phyloP scores from a whole-genome alignment of 2,888 invertebrate genomes.

The Coleophora flavipennella region DNA sequence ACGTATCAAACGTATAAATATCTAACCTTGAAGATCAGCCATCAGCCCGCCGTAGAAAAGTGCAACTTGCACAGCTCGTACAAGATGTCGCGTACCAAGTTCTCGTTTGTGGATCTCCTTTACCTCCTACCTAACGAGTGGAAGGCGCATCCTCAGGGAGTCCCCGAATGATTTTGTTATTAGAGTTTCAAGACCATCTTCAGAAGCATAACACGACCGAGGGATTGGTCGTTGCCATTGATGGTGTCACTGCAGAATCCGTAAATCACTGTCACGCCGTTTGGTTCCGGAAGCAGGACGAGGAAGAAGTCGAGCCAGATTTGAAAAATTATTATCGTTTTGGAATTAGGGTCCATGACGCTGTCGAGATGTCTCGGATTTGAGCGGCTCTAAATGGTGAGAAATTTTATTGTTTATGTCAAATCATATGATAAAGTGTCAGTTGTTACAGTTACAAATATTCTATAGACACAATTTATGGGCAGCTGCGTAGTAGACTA shows the following conservation, averaged over 20 bases:
- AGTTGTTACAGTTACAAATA: not conserved
- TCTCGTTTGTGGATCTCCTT: not conserved
- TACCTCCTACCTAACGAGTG: not conserved
- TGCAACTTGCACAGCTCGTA: not conserved
- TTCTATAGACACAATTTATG: too few species aligned
- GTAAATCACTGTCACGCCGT: too few species aligned
- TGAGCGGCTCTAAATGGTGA: not conserved
- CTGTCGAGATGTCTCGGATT: not conserved
- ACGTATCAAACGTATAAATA: not conserved
- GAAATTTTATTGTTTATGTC: not conserved
- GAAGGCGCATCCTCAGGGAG: not conserved
- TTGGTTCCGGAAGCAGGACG: not conserved
- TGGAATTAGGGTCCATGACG: not conserved
- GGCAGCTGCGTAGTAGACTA: too few species aligned
- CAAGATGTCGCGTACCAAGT: not conserved
- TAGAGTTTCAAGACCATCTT: too few species aligned
- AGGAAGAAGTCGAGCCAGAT: not conserved
- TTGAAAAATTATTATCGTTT: not conserved
- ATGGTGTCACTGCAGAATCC: too few species aligned
- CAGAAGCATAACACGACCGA: too few species aligned
- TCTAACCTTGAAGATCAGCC: not conserved
- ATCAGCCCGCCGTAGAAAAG: not conserved
- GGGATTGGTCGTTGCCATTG: too few species aligned
- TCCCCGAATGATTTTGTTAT: not conserved
- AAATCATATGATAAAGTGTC: too few species aligned